Evolutionary conservation across 2,797 vertebrate species (phyloP), one percentile per base, ranked within the genome.

Genomic region (Acestrorhynchus altus): DNA sequence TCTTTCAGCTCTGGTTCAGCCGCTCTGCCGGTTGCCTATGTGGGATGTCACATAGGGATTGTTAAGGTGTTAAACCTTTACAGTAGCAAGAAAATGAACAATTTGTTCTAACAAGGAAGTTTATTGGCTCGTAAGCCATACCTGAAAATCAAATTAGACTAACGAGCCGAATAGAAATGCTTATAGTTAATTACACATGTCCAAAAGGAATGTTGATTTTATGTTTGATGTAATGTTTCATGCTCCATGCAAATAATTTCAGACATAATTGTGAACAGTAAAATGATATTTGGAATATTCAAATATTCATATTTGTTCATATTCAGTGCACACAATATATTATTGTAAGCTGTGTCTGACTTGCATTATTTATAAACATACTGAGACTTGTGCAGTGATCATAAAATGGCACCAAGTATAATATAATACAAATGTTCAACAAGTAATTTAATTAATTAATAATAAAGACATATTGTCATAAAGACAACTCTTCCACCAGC

Each of bases 101-200:
- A 78, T 80, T 76, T 78, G 71, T 83, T 71, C 78, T 76, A 56
- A 59, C 77, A 44, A 73, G 44, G 35, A 77, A 73, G 18, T 75
- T 61, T 76, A 78, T 85, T 84, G 79, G 72, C 83, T 74, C 83
- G 80, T 73, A 39, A 80, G 74, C 81, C 42, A 81, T 71, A 57
- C 72, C 59, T 81, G 59, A 54, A 74, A 73, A 66, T 75, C 57
- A 76, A 72, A 79, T 77, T 59, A 79, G 59, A 52, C 68, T 74
- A 74, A 83, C 52, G 44, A 42, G 49, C 64, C 39, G 24, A 42
- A 63, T 61, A 51, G 52, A 65, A 67, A 66, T 81, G 78, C 77
- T 80, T 77, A 69, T 47, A 79, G 67, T 52, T 57, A 56, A 74
- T 73, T 68, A 8, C 9, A 18, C 9, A 67, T 67, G 6, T 68